Evolutionary conservation across 2,113 vertebrate species (phyloP).

Genomic region (Pangasianodon gigas): DNA sequence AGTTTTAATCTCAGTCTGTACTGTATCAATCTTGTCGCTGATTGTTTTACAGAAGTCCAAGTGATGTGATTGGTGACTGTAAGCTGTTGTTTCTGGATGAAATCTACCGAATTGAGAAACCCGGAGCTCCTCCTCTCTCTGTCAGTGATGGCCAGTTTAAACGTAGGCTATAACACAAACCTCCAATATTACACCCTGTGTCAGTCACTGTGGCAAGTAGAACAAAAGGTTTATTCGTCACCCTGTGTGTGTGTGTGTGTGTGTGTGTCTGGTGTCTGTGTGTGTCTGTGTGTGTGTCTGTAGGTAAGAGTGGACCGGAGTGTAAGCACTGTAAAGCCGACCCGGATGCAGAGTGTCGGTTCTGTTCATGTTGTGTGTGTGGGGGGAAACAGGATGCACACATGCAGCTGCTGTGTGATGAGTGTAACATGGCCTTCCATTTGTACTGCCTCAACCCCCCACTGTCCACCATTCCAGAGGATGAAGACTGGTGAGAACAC

Average conservation of each 20-base stretch:
- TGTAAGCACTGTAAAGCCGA: conserved; percentile 97
- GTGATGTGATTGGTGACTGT: conserved; percentile 89
- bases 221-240: background rate
- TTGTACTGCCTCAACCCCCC: conserved; percentile 97
- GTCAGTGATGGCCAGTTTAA: conserved; percentile 92
- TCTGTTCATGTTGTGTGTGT: conserved; percentile 94
- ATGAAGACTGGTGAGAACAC: conserved; percentile 92
- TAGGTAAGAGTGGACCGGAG: conserved; percentile 96
- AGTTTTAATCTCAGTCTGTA: background rate
- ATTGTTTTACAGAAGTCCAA: conserved; percentile 79
- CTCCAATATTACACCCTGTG: background rate
- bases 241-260: conserved; percentile 25
- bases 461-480: conserved; percentile 91
- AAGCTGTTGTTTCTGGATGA: conserved; percentile 91
- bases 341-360: conserved; percentile 88
- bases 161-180: conserved; percentile 72
- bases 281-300: conserved; percentile 38
- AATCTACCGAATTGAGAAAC: conserved; percentile 93
- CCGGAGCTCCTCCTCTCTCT: conserved; percentile 86
- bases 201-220: background rate
- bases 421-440: conserved; percentile 99
- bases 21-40: background rate
- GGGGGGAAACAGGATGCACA: conserved; percentile 96
- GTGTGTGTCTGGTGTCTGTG: conserved; percentile 30
- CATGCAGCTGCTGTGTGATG: conserved; percentile 97